Evolutionary conservation across 2,113 vertebrate genomes (phyloP), one percentile per base, ranked within the genome.

Genomic region (Leptobrachium leishanense): DNA sequence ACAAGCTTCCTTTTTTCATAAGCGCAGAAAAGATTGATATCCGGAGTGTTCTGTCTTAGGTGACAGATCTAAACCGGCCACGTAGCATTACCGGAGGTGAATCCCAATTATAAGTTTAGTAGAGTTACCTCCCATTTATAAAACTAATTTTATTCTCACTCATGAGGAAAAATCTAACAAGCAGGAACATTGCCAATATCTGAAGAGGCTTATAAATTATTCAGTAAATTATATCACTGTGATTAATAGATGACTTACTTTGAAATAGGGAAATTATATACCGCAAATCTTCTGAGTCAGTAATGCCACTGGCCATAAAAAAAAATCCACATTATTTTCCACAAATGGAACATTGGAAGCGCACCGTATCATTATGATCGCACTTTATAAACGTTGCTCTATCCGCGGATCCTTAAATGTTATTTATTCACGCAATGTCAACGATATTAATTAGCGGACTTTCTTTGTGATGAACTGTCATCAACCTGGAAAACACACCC

Each of bases 221-320:
- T n/a, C 59, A 54, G 71, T 65, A 66, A 79, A 79, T 79, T 43
- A 54, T 8, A 20, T 41, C 4, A 9, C 6, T 43, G 20, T 72
- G 77, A 79, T 72, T 72, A 72, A 79, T 79, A 31, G 69, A 39
- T 72, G 72, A 79, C 42, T 31, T 20, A 66, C 69, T 66, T 72
- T 72, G 69, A 79, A 68, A 55, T 76, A 39, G 31, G 39, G 68
- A 65, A 78, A 78, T 72, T 64, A 72, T 66, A 72, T 12, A 79
- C 9, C 39, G 20, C 43, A 43, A 13, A 6, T 13, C 46, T 40
- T 57, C 76, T 79, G 76, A 70, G 31, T 79, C 76, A 65, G 68
- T 20, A 65, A 13, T 7, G 57, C 20, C 41, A 68, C 20, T 15
- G 20, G 57, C 40, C 43, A 50, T 55, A 62, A 63, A n/a, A 46